Conservation (phyloP, 2,888 invertebrate genomes). For the Cerastis leucographa region DNA sequence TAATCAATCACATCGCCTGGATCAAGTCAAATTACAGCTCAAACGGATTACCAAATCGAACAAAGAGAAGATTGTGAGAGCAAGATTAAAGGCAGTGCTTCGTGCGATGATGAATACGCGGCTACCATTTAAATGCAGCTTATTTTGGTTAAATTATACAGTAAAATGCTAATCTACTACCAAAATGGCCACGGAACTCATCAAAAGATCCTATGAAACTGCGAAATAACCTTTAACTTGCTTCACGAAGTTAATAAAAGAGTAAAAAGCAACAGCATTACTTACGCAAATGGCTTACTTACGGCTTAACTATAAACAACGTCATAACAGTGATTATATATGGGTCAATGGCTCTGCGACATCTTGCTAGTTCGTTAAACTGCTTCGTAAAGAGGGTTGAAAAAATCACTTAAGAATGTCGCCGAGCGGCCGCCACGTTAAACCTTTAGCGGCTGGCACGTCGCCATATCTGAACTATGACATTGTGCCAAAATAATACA, state of each 20-base stretch:
- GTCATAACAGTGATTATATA: constrained; percentile 84
- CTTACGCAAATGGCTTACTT: constrained; percentile 77
- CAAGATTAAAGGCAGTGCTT: constrained; percentile 44
- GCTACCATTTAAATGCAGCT: neutral
- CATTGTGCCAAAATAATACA: constrained; percentile 88
- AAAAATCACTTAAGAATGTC: constrained; percentile 88
- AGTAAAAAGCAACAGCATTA: constrained; percentile 70
- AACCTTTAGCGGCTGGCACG: constrained; percentile 86
- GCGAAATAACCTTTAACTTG: constrained; percentile 65
- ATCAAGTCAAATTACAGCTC: constrained; percentile 65
- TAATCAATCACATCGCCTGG: constrained; percentile 64
- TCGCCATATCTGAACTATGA: constrained; percentile 81
- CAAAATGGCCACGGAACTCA: constrained; percentile 48
- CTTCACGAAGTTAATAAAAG: constrained; percentile 63
- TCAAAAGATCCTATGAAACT: constrained; percentile 55
- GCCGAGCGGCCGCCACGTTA: constrained; percentile 81
- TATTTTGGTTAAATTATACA: neutral
- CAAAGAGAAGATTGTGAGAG: constrained; percentile 55
- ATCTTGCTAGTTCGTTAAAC: constrained; percentile 87
- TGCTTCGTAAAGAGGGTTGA: constrained; percentile 80
- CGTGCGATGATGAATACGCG: constrained; percentile 36
- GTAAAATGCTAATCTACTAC: neutral
- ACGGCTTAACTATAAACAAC: constrained; percentile 78
- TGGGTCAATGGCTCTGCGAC: constrained; percentile 85
- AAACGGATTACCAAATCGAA: constrained; percentile 58